Evolutionary conservation across 1,140 invertebrate genomes (phyloP), one percentile per base, ranked within the genome.

Genomic region (Adoxophyes honmai): DNA sequence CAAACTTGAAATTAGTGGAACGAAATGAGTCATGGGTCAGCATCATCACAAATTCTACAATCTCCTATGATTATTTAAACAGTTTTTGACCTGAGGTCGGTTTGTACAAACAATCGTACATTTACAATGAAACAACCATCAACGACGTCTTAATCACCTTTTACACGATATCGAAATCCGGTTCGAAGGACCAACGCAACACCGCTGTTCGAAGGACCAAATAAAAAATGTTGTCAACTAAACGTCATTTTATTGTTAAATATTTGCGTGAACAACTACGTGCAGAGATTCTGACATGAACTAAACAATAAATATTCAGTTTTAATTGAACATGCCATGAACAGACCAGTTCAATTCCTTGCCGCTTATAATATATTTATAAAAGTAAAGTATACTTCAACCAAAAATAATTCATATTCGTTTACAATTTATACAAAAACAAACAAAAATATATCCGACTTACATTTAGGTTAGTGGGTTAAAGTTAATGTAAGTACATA

Each of bases 251-350:
- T 73, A 71, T 68, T 73, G 63, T 64, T 55, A 66, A 62, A 68
- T 60, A 52, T 48, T 73, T 76, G 70, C 70, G 57, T 70, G 60
- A 80, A 78, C 70, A 67, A 68, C 68, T 73, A 66, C 63, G 52
- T 66, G 60, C 55, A 44, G 68, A 75, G 72, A 76, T 72, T 73
- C 68, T 59, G 21, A 34, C 60, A 64, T 13, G 9, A 73, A 71
- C 62, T 48, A 48, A 48, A 48, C 42, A 48, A 48, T 48, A 48
- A 48, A 48, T 48, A 48, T 21, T 11, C 7, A 48, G 21, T 21
- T 21, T 44, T 8, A 48, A 11, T 48, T 48, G 8, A 48, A 48
- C 42, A 7, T 28, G 6, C 18, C 7, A 48, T 11, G 18, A 21
- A 4, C 21, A 11, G 11, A 28, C 5, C 1, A 10, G 10, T 28